phyloP scores from a whole-genome alignment of 1,140 invertebrate genomes.

The Ganaspis sp. region DNA sequence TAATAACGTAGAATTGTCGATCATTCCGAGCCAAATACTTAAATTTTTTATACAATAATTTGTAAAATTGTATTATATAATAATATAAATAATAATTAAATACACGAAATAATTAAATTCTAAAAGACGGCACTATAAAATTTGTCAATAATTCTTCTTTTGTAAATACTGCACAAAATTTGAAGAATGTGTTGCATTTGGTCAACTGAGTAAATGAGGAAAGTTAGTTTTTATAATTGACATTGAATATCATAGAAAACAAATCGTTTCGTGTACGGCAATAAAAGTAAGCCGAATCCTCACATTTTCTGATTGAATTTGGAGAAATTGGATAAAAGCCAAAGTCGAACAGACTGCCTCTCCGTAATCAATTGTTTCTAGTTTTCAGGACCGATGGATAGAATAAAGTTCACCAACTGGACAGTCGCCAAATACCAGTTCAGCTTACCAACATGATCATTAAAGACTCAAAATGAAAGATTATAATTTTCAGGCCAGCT shows the following conservation, averaged over 20 bases:
- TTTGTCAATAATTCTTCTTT: too few species aligned
- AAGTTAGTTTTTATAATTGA: not conserved
- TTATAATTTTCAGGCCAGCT: not conserved
- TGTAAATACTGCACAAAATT: too few species aligned
- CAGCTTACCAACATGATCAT: too few species aligned
- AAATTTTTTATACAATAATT: too few species aligned
- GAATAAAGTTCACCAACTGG: slow-evolving; percentile 47
- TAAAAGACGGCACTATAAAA: too few species aligned
- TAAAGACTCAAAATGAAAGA: too few species aligned
- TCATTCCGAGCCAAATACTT: too few species aligned
- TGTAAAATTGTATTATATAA: too few species aligned
- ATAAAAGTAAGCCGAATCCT: slow-evolving; percentile 41
- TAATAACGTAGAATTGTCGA: too few species aligned
- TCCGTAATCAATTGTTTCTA: slow-evolving; percentile 48
- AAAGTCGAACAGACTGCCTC: slow-evolving; percentile 42
- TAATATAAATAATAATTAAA: too few species aligned
- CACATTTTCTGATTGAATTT: slow-evolving; percentile 50
- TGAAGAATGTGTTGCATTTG: not conserved
- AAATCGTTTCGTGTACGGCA: slow-evolving; percentile 8
- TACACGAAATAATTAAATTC: too few species aligned
- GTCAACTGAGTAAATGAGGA: not conserved
- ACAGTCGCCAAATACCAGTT: slow-evolving; percentile 43
- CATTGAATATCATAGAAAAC: slow-evolving; percentile 2
- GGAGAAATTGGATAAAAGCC: slow-evolving; percentile 47
- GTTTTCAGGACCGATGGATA: slow-evolving; percentile 30